Conservation (phyloP, 2,113 vertebrate species). For the Saccopteryx leptura region DNA sequence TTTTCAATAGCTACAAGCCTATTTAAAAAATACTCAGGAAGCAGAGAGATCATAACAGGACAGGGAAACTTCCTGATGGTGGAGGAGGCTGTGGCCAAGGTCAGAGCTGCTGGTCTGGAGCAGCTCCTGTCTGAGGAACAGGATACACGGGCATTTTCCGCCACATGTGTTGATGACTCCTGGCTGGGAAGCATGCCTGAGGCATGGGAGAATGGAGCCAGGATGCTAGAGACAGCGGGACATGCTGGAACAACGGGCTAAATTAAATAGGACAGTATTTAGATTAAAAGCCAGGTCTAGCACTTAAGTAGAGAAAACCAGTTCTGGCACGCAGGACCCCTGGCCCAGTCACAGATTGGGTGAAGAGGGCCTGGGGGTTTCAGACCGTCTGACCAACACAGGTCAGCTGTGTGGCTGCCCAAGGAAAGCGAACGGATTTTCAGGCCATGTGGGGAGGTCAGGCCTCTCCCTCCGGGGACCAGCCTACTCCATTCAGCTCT, state of each 20-base stretch:
- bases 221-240: background rate
- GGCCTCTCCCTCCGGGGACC: background rate
- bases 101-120: background rate
- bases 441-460: background rate
- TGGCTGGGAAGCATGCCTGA: background rate
- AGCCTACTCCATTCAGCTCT: background rate
- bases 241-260: background rate
- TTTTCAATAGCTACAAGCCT: constrained; percentile 21
- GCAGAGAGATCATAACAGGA: background rate
- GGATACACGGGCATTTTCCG: background rate
- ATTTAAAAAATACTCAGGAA: background rate
- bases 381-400: background rate
- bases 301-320: background rate
- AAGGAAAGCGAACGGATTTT: background rate
- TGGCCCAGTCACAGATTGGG: background rate
- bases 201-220: background rate
- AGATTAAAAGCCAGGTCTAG: background rate
- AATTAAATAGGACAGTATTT: background rate
- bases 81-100: background rate
- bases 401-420: background rate
- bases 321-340: no score
- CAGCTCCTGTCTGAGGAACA: background rate
- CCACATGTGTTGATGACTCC: background rate
- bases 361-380: background rate
- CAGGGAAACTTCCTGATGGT: background rate